Evolutionary conservation across 2,888 invertebrate species (phyloP).

Genomic region (Phaedon cochleariae): DNA sequence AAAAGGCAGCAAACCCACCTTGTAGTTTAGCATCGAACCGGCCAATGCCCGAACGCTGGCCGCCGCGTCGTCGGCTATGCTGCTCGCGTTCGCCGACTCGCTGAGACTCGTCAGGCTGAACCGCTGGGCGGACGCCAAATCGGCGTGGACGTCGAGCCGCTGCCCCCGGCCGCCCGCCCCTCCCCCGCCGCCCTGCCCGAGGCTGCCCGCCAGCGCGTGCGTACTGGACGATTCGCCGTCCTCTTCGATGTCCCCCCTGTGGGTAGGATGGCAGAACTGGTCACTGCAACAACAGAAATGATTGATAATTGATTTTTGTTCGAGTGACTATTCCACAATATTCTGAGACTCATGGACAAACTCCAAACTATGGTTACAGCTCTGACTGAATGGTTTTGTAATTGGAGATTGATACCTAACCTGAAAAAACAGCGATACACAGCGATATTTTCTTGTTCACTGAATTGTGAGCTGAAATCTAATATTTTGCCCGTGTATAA

Average conservation of each 20-base stretch:
- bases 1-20: slow-evolving; percentile 58
- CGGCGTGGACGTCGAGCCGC: slow-evolving; percentile 76
- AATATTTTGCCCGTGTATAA: too few relatives aligned
- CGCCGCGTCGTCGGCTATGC: slow-evolving; percentile 69
- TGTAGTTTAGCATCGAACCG: slow-evolving; percentile 77
- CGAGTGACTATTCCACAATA: too few relatives aligned
- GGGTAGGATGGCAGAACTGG: neutral
- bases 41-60: slow-evolving; percentile 81
- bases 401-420: too few relatives aligned
- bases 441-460: too few relatives aligned
- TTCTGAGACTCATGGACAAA: too few relatives aligned
- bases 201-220: slow-evolving; percentile 68
- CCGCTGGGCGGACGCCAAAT: slow-evolving; percentile 70
- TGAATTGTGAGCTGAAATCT: too few relatives aligned
- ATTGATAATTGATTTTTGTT: too few relatives aligned
- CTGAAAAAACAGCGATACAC: too few relatives aligned
- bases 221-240: slow-evolving; percentile 63
- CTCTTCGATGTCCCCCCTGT: neutral
- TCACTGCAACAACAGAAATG: too few relatives aligned
- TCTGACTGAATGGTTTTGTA: too few relatives aligned
- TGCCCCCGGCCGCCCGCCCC: slow-evolving; percentile 45
- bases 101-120: slow-evolving; percentile 75
- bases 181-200: slow-evolving; percentile 48
- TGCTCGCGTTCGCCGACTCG: slow-evolving; percentile 70
- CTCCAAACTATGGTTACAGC: too few relatives aligned